These are phyloP conservation scores for Syngnathus typhle DNA, from an alignment of 2,113 vertebrate genomes.

Conservation along the genomic window DNA sequence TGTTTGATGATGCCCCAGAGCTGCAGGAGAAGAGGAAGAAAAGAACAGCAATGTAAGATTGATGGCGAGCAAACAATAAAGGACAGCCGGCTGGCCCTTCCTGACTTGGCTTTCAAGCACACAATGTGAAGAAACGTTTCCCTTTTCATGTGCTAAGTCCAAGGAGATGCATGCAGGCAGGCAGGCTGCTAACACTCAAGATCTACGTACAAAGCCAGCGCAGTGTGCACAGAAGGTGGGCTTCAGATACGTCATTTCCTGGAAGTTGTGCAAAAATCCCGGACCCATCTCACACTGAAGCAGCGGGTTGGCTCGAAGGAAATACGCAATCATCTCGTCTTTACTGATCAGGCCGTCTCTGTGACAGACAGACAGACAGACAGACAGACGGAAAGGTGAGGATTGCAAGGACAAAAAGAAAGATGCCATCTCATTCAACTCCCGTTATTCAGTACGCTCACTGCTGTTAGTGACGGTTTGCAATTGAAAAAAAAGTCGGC, in stretches of 20 bases:
- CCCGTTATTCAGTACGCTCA: too few relatives aligned
- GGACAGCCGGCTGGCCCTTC: not conserved
- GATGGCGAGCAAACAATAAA: slow-evolving; percentile 10
- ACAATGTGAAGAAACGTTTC: not conserved
- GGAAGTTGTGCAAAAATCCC: slow-evolving; percentile 93
- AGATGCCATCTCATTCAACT: not conserved
- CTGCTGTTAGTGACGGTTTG: too few relatives aligned
- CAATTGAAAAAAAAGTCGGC: too few relatives aligned
- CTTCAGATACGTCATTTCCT: slow-evolving; percentile 96
- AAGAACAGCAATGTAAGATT: slow-evolving; percentile 19
- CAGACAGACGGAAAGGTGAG: not conserved
- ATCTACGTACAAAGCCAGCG: slow-evolving; percentile 92
- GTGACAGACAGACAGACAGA: slow-evolving; percentile 13
- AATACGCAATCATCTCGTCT: slow-evolving; percentile 98
- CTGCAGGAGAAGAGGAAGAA: slow-evolving; percentile 73
- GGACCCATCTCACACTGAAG: slow-evolving; percentile 95
- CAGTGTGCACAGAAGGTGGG: slow-evolving; percentile 98
- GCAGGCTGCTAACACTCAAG: not conserved
- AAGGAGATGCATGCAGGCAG: not conserved
- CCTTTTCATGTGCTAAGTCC: not conserved
- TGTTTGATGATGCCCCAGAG: slow-evolving; percentile 99
- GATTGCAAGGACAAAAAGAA: not conserved
- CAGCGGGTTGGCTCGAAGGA: slow-evolving; percentile 90
- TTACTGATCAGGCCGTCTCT: slow-evolving; percentile 96
- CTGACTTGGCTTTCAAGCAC: not conserved